These are phyloP conservation scores for Chelon labrosus DNA, from an alignment of 2,797 vertebrate species.

Conservation along the genomic window DNA sequence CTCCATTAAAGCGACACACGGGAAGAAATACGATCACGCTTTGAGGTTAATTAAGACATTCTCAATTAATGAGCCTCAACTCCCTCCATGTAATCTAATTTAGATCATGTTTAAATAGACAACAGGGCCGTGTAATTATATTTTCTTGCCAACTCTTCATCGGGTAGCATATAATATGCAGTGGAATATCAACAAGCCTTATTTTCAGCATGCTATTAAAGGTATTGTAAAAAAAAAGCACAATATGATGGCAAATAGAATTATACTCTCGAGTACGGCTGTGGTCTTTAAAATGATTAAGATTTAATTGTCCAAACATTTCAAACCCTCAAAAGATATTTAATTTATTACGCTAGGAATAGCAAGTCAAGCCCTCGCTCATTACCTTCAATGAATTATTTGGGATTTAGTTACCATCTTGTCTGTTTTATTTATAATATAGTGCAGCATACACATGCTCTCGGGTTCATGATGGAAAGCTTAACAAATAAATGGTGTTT, in stretches of 20 bases:
- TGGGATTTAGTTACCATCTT: too few relatives aligned
- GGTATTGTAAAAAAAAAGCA: background rate
- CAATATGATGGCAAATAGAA: too few relatives aligned
- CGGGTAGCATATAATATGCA: background rate
- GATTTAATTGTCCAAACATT: too few relatives aligned
- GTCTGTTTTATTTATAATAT: background rate
- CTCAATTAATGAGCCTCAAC: slow-evolving; percentile 74
- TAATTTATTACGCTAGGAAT: too few relatives aligned
- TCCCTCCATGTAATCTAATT: slow-evolving; percentile 70
- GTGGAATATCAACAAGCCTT: slow-evolving; percentile 12
- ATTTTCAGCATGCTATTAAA: background rate
- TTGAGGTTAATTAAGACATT: slow-evolving; percentile 76
- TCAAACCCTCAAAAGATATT: too few relatives aligned
- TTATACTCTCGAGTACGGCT: too few relatives aligned
- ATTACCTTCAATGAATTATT: too few relatives aligned
- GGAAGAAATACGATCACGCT: slow-evolving; percentile 71
- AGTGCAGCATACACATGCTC: background rate
- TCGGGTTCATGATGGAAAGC: background rate
- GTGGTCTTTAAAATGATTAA: too few relatives aligned
- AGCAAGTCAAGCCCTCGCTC: too few relatives aligned
- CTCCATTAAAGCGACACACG: slow-evolving; percentile 73
- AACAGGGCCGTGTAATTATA: slow-evolving; percentile 48
- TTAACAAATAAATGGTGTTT: background rate
- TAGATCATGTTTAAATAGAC: slow-evolving; percentile 64
- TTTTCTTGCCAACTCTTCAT: slow-evolving; percentile 28